These are phyloP conservation scores for Lophura nycthemera DNA, from an alignment of 2,113 vertebrate genomes.

Conservation along the genomic window DNA sequence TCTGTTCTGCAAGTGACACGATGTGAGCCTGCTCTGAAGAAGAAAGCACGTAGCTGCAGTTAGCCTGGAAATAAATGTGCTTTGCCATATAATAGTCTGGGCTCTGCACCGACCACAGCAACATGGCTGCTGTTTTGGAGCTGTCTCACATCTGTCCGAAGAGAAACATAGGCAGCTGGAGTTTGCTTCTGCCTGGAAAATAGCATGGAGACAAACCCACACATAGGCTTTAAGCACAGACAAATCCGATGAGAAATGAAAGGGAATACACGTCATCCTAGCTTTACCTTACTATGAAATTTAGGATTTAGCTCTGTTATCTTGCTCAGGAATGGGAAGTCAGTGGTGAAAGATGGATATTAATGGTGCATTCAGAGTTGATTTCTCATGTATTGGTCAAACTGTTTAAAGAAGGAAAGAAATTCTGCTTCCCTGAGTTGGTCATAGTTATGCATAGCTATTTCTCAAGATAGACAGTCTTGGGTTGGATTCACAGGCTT, in stretches of 20 bases:
- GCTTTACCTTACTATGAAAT: background rate
- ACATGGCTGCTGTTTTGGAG: conserved; percentile 1
- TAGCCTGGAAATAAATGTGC: background rate
- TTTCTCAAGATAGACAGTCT: background rate
- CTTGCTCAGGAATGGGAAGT: background rate
- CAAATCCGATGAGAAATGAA: background rate
- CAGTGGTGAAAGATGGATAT: background rate
- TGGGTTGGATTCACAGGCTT: background rate
- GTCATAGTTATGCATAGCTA: background rate
- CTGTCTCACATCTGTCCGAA: background rate
- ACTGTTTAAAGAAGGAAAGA: background rate
- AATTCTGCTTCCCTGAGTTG: background rate
- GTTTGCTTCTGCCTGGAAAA: background rate
- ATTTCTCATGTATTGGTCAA: background rate
- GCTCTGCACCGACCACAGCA: background rate
- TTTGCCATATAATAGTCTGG: background rate
- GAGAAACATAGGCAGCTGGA: background rate
- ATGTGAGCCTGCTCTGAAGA: background rate
- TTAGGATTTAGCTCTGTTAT: background rate
- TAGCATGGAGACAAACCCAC: background rate
- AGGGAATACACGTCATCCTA: background rate
- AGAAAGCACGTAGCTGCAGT: background rate
- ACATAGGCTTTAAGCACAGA: background rate
- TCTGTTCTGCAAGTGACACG: background rate
- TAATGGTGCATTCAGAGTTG: background rate